Evolutionary conservation across 2,888 invertebrate species (phyloP), one percentile per base, ranked within the genome.

Genomic region (Diploptera punctata): DNA sequence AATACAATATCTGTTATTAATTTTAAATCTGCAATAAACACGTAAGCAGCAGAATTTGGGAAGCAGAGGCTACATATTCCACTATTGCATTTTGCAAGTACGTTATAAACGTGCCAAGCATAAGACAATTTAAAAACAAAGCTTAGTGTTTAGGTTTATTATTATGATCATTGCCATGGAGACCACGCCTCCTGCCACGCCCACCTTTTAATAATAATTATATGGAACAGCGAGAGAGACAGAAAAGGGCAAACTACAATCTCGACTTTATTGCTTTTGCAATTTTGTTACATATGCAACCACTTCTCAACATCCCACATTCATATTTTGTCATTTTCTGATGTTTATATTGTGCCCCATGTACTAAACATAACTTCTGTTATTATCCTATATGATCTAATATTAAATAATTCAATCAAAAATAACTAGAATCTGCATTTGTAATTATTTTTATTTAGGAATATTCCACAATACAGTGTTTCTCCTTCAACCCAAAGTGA

Each of bases 161-260:
- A 74, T 74, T 71, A 71, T 74, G 71, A 74, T 74, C 71, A 74
- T 68, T 71, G 73, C 52, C 65, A 68, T 52, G 70, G 31, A 31
- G 52, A 68, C 61, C 52, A 61, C 73, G 57, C 67, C 70, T 61
- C 60, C 57, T 68, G 65, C 60, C 73, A 74, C 73, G 38, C 73
- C 73, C 62, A 74, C 71, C 71, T 68, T 74, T 74, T 74, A 71
- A 74, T 71, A 71, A 74, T 74, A 74, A 74, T 74, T 71, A 68
- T 71, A 71, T 70, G 71, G 67, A 54, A 33, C 26, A 54, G 60
- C 43, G 49, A 21, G 33, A 33, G 29, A 29, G 29, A 26, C 4
- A 57, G n/a, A 57, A 1, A 26, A 24, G n/a, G n/a, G n/a, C n/a
- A n/a, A n/a, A n/a, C 31, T 57, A n/a, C 26, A 10, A 13, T 10